Percentiles rank a stretch among this genome's conserved stretches.
phyloP scores from a whole-genome alignment of 2,888 invertebrate species.

The Dryobotodes eremita region DNA sequence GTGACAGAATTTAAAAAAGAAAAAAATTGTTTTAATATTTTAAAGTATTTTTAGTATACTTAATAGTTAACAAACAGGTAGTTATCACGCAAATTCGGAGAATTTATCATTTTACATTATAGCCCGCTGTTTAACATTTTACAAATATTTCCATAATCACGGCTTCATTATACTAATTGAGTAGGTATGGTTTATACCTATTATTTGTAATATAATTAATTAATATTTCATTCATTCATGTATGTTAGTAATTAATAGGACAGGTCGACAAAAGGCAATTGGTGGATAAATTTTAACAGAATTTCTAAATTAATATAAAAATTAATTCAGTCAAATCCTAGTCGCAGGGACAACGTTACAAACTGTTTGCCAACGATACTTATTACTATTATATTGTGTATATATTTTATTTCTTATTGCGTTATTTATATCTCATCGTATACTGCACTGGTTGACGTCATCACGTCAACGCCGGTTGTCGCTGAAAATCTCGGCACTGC shows the following conservation, averaged over 20 bases:
- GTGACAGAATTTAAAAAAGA: no score
- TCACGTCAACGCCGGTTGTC: no score
- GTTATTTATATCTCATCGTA: no score
- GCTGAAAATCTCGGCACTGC: no score
- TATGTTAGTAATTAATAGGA: neutral
- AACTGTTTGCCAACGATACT: no score
- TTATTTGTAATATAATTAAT: neutral
- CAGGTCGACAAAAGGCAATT: neutral
- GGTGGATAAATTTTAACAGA: neutral
- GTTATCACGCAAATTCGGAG: neutral
- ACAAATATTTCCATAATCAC: conserved; percentile 13
- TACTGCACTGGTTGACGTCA: no score
- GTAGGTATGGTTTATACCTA: neutral
- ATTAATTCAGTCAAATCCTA: neutral
- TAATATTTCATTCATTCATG: neutral
- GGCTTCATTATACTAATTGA: conserved; percentile 30
- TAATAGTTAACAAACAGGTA: neutral
- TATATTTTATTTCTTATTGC: no score
- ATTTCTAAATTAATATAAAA: neutral
- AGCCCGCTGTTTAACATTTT: conserved; percentile 3
- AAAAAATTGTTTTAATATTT: no score
- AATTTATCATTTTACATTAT: neutral
- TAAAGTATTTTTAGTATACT: no score
- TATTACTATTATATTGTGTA: no score
- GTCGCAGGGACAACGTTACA: neutral